These are phyloP conservation scores for Brachyrhaphis roseni DNA, from an alignment of 2,797 vertebrate genomes.

Conservation along the genomic window DNA sequence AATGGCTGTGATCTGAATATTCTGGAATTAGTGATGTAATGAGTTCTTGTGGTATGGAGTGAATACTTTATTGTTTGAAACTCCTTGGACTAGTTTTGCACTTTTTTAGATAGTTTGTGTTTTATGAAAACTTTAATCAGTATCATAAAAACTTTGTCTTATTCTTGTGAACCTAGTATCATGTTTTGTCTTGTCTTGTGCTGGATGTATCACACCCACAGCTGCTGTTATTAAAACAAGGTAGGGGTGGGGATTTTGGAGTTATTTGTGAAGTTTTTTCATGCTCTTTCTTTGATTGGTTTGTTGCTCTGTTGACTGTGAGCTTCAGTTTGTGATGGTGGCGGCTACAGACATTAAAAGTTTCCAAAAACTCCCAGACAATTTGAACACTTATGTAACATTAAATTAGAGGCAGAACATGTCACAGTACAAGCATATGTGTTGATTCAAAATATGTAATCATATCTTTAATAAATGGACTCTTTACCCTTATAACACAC, in stretches of 20 bases:
- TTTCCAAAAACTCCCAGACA: conserved; percentile 21
- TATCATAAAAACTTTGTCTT: background rate
- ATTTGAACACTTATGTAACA: conserved; percentile 24
- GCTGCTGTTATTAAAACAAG: background rate
- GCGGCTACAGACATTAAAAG: background rate
- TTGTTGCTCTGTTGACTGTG: conserved; percentile 27
- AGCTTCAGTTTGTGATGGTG: background rate
- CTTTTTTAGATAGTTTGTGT: background rate
- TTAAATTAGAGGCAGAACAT: conserved; percentile 1
- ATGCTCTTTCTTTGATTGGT: background rate
- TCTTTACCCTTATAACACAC: conserved; percentile 26
- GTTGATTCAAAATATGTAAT: background rate
- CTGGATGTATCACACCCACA: background rate
- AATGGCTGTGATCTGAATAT: background rate
- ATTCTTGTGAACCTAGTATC: background rate
- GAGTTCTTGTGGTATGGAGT: background rate
- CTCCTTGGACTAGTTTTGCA: background rate
- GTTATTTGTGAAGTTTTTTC: background rate
- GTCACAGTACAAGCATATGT: background rate
- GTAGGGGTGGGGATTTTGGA: background rate
- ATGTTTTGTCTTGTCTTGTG: background rate
- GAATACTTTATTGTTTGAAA: background rate
- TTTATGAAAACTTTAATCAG: background rate
- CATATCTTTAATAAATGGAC: background rate
- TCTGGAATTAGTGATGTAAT: background rate